Conservation (phyloP, 1,140 invertebrate species). For the Centruroides sculpturatus region DNA sequence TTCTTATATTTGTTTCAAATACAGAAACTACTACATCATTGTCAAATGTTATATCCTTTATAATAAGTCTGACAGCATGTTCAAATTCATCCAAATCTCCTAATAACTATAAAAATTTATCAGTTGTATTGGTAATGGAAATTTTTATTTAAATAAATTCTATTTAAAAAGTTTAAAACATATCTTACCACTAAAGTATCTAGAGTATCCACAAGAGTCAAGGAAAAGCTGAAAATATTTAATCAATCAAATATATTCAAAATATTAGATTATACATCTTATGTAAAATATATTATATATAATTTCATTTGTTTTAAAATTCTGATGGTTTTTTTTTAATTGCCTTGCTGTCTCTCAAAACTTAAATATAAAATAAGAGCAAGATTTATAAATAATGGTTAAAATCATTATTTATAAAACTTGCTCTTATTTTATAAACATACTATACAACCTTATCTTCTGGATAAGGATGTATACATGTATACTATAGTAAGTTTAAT, state of each 20-base stretch:
- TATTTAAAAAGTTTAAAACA: constrained; percentile 3
- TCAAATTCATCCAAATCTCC: constrained; percentile 92
- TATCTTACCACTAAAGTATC: constrained; percentile 74
- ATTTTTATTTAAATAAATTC: not conserved
- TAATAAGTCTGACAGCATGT: constrained; percentile 68
- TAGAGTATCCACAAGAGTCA: constrained; percentile 86
- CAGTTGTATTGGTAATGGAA: not conserved
- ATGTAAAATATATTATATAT: too few species aligned
- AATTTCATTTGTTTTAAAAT: too few species aligned
- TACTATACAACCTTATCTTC: too few species aligned
- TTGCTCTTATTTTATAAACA: too few species aligned
- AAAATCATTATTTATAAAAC: too few species aligned
- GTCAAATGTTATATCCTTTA: constrained; percentile 77
- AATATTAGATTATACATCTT: too few species aligned
- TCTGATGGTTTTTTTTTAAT: too few species aligned
- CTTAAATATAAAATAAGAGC: too few species aligned
- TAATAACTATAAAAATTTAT: constrained; percentile 41
- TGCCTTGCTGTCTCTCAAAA: too few species aligned
- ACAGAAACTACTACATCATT: constrained; percentile 91
- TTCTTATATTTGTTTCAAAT: constrained; percentile 95
- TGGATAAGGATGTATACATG: too few species aligned
- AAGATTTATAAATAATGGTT: too few species aligned
- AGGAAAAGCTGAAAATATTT: constrained; percentile 68
- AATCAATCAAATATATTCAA: not conserved
- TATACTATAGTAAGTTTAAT: too few species aligned